Conservation (phyloP, 2,888 invertebrate species). For the Rhaphigaster nebulosa region DNA sequence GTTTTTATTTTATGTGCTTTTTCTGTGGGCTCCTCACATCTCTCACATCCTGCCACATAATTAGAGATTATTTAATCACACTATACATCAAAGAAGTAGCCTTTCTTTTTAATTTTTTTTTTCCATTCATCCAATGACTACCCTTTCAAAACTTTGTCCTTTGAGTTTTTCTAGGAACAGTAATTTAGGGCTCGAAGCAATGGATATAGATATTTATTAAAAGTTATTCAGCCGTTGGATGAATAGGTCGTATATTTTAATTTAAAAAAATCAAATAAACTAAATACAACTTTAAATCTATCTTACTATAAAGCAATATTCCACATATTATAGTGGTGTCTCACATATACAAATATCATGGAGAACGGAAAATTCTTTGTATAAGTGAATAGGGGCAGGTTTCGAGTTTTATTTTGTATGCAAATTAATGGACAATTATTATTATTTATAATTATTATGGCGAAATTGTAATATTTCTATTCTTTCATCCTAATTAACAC, state of each 20-base stretch:
- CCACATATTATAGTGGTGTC: not conserved
- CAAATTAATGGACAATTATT: too few relatives aligned
- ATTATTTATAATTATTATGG: too few relatives aligned
- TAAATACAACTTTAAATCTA: not conserved
- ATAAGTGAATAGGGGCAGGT: too few relatives aligned
- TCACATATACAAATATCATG: too few relatives aligned
- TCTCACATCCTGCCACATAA: not conserved
- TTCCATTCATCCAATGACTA: not conserved
- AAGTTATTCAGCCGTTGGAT: not conserved
- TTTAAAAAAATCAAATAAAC: not conserved
- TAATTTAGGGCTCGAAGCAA: not conserved
- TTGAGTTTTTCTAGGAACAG: constrained; percentile 10
- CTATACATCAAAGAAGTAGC: not conserved
- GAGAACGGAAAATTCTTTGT: too few relatives aligned
- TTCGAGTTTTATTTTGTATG: too few relatives aligned
- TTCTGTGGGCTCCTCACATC: not conserved
- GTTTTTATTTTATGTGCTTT: too few relatives aligned
- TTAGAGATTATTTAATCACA: not conserved
- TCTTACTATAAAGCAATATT: not conserved
- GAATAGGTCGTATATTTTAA: not conserved
- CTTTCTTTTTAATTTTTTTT: not conserved
- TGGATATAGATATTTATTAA: not conserved
- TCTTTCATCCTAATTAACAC: too few relatives aligned
- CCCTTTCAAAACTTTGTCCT: not conserved
- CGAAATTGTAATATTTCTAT: too few relatives aligned